Base-by-base conservation (phyloP, 2,113 vertebrate species). In the Glaucidium brasilianum region DNA sequence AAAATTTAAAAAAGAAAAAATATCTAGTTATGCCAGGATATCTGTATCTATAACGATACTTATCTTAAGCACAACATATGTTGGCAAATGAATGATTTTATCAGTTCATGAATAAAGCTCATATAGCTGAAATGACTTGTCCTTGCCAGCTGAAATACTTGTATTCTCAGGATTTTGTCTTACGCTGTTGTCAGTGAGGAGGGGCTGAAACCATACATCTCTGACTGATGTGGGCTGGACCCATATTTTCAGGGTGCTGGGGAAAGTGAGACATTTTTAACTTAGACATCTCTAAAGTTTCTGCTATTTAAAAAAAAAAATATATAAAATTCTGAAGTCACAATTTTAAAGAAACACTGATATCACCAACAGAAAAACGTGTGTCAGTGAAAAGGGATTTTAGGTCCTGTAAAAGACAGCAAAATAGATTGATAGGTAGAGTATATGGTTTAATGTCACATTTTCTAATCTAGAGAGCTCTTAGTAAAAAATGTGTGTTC, bases 51-150 rank as follows among this genome's bases (percentile, higher is more conserved):
- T 75, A 93, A 64, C 1, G 0, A 29, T 82, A 53, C 58, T 87
- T 90, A 91, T 63, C 95, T 85, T 86, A 78, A 74, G 81, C 39
- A 87, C 80, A 88, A 69, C 3, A 2, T 79, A 58, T 92, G 32
- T 73, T 96, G 90, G 81, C 85, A 92, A 92, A 92, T 43, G 32
- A 93, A 68, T 59, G n/a, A 25, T 93, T 89, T 75, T 85, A 74
- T 87, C 25, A 3, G 16, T 52, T 85, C 23, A 1, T 68, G 73
- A 85, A 85, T 75, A 58, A 91, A 88, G 73, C 13, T 91, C 62
- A 16, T 34, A 22, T 29, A 67, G 77, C 53, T 90, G 81, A 93
- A 95, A 73, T 37, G 1, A 32, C 37, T 92, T 0, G 4, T 64
- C 50, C 84, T 77, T 94, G 62, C 66, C 25, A 92, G 62, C 41